Evolutionary conservation across 2,888 invertebrate genomes (phyloP).

Genomic region (Melanophora roralis): DNA sequence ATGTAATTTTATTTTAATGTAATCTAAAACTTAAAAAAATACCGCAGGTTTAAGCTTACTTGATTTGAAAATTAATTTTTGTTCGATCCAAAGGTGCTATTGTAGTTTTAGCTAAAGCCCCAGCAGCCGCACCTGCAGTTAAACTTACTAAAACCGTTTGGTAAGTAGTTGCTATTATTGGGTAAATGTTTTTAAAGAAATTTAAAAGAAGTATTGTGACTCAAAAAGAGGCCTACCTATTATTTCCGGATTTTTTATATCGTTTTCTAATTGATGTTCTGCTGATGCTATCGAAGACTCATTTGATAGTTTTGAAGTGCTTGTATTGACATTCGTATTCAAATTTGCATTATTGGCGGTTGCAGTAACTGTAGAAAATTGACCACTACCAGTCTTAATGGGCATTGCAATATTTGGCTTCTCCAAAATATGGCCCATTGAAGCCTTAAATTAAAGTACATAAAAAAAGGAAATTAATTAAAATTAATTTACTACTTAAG

Average conservation of each 20-base stretch:
- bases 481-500: no score
- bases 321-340: constrained; percentile 43
- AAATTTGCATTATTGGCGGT: constrained; percentile 41
- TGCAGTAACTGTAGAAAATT: constrained; percentile 66
- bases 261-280: constrained; percentile 19
- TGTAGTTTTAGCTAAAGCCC: constrained; percentile 95
- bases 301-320: constrained; percentile 12
- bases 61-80: constrained; percentile 98
- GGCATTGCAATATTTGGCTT: constrained; percentile 76
- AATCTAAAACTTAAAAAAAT: no score
- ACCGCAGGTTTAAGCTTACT: constrained; percentile 76
- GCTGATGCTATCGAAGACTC: constrained; percentile 34
- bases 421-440: constrained; percentile 76
- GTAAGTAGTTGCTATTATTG: constrained; percentile 33
- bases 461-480: no score
- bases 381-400: constrained; percentile 71
- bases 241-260: constrained; percentile 12
- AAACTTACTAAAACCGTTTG: constrained; percentile 86
- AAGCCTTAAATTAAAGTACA: constrained; percentile 66
- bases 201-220: background rate
- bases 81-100: constrained; percentile 98
- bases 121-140: constrained; percentile 94
- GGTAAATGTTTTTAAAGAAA: background rate
- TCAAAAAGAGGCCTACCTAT: constrained; percentile 25
- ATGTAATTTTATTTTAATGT: background rate